Percentiles rank a stretch among this genome's conserved stretches.
Evolutionary conservation across 2,797 vertebrate species (phyloP).

Genomic region (Phrynocephalus forsythii): DNA sequence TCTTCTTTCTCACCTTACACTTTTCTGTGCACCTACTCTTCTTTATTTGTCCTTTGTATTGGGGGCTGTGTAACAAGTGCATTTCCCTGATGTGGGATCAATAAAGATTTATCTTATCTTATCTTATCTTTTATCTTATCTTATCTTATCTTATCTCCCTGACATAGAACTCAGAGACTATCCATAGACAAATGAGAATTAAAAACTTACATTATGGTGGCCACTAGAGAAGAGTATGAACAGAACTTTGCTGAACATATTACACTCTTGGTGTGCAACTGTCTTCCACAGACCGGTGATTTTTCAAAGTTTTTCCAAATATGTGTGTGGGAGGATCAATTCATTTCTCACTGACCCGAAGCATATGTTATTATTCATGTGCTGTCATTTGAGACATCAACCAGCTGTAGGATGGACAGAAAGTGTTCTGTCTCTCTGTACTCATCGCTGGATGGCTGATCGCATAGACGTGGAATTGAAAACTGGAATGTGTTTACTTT

Average conservation of each 20-base stretch:
- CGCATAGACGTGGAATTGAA: constrained; percentile 45
- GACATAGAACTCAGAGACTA: constrained; percentile 33
- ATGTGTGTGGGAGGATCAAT: constrained; percentile 28
- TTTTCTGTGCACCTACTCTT: too few relatives aligned
- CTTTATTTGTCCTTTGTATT: too few relatives aligned
- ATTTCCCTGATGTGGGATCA: too few relatives aligned
- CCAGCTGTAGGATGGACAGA: constrained; percentile 46
- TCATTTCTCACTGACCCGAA: constrained; percentile 49
- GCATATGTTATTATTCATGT: constrained; percentile 45
- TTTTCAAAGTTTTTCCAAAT: constrained; percentile 38
- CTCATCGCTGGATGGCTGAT: constrained; percentile 33
- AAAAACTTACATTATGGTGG: constrained; percentile 46
- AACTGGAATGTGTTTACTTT: constrained; percentile 54
- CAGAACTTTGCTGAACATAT: constrained; percentile 6
- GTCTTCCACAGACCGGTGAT: constrained; percentile 43
- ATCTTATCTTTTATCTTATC: too few relatives aligned
- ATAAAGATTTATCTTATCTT: too few relatives aligned
- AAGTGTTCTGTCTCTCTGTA: constrained; percentile 39
- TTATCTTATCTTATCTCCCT: background rate
- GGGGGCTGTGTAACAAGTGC: too few relatives aligned
- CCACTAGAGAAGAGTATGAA: constrained; percentile 37
- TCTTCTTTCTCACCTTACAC: too few relatives aligned
- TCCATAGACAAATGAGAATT: background rate
- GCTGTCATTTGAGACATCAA: constrained; percentile 40
- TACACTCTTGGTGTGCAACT: constrained; percentile 35